Evolutionary conservation across 2,113 vertebrate species (phyloP).

Genomic region (Grammomys dolichurus): DNA sequence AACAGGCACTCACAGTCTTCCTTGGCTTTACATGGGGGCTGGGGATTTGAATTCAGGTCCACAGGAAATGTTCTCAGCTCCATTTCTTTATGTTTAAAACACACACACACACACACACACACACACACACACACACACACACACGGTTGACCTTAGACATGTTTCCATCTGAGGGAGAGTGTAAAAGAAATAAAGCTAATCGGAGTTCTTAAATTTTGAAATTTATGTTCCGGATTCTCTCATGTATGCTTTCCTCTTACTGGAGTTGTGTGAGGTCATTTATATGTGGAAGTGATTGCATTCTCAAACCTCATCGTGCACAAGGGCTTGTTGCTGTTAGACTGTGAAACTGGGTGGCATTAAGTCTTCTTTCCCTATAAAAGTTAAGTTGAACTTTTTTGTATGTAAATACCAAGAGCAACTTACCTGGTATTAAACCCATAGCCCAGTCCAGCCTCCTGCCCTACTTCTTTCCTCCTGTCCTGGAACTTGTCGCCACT

Average conservation of each 20-base stretch:
- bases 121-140: too few relatives aligned
- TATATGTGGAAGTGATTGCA: background rate
- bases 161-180: background rate
- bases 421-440: too few relatives aligned
- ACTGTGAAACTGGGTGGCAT: background rate
- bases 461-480: too few relatives aligned
- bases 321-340: background rate
- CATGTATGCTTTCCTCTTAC: background rate
- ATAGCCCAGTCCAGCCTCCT: too few relatives aligned
- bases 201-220: slow-evolving; percentile 2
- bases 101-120: too few relatives aligned
- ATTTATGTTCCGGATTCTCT: background rate
- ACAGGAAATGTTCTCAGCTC: too few relatives aligned
- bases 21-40: background rate
- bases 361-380: background rate
- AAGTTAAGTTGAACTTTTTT: slow-evolving; percentile 15
- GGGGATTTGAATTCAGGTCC: background rate
- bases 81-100: background rate
- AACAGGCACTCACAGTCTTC: background rate
- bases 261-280: background rate
- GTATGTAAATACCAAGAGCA: too few relatives aligned
- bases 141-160: background rate
- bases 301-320: background rate
- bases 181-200: slow-evolving; percentile 32
- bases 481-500: too few relatives aligned